Base-by-base conservation (phyloP, 1,140 invertebrate genomes). In the Pogonomyrmex californicus region DNA sequence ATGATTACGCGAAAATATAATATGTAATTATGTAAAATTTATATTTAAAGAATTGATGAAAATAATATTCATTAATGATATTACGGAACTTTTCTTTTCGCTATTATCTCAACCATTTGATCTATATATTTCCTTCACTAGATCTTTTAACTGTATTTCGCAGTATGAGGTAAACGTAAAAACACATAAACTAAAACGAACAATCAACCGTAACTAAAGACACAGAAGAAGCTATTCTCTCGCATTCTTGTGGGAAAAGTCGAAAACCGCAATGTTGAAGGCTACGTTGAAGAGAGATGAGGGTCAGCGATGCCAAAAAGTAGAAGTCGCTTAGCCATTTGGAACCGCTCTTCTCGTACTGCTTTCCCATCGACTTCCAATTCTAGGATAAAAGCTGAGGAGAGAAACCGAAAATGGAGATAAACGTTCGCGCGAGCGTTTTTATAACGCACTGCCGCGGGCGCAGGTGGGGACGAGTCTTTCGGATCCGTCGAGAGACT, bases 281-380 rank as follows among this genome's bases (percentile, higher is more conserved):
- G 6, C 58, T 30, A 60, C 65, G 63, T 66, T 17, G 51, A 82
- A 14, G 2, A 23, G 4, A 49, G 76, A 85, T 38, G 71, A 68
- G 88, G 88, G 89, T 90, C 90, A 87, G 88, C 63, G 87, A 86
- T 71, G 76, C 51, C 47, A 66, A 88, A 87, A 82, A 87, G 86
- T 85, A 89, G 90, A 92, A 93, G 91, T 93, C 91, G 92, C 87
- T 88, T 79, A 90, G 81, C 88, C 91, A 91, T 68, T 91, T 87
- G 71, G 73, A 56, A 60, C 56, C 62, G 33, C 54, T 51, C 17
- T 4, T 44, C 47, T 73, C 85, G 70, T 81, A 51, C 5, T 47
- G 82, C 76, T 89, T 93, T 93, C 91, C 87, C 93, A 94, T 93
- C 89, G 87, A 62, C 86, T 78, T 44, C 68, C 60, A n/a, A 62